These are phyloP conservation scores for Nothura maculosa DNA, from an alignment of 2,797 vertebrate species.

Conservation along the genomic window DNA sequence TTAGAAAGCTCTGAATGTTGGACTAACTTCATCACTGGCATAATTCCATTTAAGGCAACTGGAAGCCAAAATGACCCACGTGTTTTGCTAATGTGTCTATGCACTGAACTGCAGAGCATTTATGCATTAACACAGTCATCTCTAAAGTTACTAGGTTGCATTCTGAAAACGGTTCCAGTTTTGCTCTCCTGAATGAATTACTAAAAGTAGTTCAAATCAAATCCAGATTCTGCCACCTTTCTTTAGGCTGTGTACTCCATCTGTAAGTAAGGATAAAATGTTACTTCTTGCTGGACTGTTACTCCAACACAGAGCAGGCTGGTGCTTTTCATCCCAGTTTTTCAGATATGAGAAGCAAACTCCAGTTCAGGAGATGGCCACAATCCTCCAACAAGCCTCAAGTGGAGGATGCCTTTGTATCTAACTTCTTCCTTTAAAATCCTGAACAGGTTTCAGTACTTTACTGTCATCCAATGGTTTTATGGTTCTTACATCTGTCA, in stretches of 20 bases:
- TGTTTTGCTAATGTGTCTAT: not conserved
- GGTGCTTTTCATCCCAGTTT: not conserved
- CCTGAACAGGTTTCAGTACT: not conserved
- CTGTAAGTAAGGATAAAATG: not conserved
- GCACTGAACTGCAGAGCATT: not conserved
- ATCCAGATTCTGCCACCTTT: not conserved
- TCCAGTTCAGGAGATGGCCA: not conserved
- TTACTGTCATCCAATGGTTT: not conserved
- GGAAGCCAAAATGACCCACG: not conserved
- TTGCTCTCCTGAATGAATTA: not conserved
- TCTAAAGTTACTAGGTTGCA: not conserved
- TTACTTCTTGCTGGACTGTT: accelerated
- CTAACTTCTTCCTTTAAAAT: not conserved
- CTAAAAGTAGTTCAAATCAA: not conserved
- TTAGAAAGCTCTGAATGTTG: not conserved
- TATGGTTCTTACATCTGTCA: not conserved
- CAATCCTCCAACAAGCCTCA: not conserved
- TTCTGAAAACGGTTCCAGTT: not conserved
- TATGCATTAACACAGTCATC: not conserved
- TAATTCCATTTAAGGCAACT: not conserved
- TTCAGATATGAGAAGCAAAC: not conserved
- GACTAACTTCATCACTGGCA: not conserved
- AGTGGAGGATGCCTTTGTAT: not conserved
- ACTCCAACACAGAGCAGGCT: not conserved
- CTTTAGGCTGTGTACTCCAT: not conserved